phyloP scores from a whole-genome alignment of 2,113 vertebrate genomes.

The Telmatochromis sp. region DNA sequence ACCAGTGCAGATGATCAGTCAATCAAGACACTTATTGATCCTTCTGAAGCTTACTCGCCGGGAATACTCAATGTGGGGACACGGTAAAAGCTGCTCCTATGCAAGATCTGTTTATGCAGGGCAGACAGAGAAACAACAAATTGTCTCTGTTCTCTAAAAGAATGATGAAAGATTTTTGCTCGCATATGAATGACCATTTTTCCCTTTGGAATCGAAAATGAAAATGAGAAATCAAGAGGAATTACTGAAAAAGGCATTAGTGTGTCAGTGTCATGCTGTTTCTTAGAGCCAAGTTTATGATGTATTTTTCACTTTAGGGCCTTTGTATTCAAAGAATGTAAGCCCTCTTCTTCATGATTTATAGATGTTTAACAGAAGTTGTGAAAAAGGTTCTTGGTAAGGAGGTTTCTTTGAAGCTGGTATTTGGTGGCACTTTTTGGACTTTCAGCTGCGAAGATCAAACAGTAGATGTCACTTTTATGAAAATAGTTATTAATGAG shows the following conservation, averaged over 20 bases:
- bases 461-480: background rate
- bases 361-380: background rate
- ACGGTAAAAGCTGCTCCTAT: background rate
- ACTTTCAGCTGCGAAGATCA: background rate
- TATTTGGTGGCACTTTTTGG: background rate
- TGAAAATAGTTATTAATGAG: background rate
- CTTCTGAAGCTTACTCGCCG: background rate
- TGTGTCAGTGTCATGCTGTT: background rate
- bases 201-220: background rate
- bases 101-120: background rate
- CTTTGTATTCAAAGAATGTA: background rate
- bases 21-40: constrained; percentile 17
- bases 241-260: background rate
- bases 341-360: background rate
- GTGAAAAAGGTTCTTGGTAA: background rate
- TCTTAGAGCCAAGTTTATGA: background rate
- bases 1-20: background rate
- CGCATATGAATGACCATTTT: background rate
- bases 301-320: background rate
- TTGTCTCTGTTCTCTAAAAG: background rate
- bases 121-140: background rate
- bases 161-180: background rate
- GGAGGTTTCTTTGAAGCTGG: background rate
- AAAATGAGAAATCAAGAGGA: background rate
- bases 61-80: background rate